Conservation (phyloP, 1,140 invertebrate genomes). For the Tetraneura akinire region DNA sequence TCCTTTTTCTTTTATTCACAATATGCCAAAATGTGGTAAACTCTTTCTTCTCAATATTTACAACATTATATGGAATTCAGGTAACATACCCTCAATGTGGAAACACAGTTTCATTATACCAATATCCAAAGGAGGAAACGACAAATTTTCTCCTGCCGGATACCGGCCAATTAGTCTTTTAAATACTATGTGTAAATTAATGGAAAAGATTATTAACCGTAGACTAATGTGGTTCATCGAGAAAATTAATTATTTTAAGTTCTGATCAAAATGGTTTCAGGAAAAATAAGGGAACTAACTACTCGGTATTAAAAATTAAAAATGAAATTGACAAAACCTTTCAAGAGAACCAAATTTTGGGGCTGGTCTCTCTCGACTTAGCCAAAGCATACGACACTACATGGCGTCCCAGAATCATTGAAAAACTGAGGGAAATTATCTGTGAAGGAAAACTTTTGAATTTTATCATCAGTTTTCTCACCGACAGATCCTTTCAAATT, state of each 20-base stretch:
- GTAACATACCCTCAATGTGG: not conserved
- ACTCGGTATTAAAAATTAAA: not conserved
- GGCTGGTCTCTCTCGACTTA: not conserved
- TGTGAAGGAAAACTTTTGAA: not conserved
- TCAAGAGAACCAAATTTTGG: not conserved
- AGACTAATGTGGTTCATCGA: constrained; percentile 7
- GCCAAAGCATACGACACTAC: not conserved
- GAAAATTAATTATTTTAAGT: not conserved
- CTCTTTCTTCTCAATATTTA: not conserved
- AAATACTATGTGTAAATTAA: not conserved
- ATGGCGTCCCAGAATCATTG: not conserved
- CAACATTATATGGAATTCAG: not conserved
- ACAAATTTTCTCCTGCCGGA: not conserved
- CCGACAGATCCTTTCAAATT: constrained; percentile 16
- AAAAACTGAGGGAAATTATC: not conserved
- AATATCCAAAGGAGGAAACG: not conserved
- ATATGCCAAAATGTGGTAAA: not conserved
- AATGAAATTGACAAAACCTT: constrained; percentile 17
- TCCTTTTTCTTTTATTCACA: not conserved
- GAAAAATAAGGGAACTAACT: not conserved
- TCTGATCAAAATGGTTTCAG: not conserved
- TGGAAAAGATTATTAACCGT: not conserved
- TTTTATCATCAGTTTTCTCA: constrained; percentile 4
- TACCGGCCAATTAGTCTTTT: not conserved
- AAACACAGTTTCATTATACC: not conserved